Evolutionary conservation across 2,888 invertebrate genomes (phyloP).

Genomic region (Himalopsyche tibetana): DNA sequence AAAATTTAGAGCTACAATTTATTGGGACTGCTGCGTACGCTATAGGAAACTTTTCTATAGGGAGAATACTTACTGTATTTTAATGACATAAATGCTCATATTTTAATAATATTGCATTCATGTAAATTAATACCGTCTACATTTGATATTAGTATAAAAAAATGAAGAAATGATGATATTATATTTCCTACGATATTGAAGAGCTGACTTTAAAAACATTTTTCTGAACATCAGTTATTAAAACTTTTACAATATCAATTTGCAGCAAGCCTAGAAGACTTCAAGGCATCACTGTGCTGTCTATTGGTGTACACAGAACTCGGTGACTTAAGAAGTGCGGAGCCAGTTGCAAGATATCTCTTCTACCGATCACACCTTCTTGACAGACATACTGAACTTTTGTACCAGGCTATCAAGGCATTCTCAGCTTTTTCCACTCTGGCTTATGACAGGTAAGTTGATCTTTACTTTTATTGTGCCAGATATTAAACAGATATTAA

Average conservation of each 20-base stretch:
- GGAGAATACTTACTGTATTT: no score
- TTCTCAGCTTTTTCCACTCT: slow-evolving; percentile 79
- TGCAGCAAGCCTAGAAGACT: slow-evolving; percentile 78
- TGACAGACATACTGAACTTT: slow-evolving; percentile 79
- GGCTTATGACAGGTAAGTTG: slow-evolving; percentile 76
- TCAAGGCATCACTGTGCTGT: slow-evolving; percentile 80
- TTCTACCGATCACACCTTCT: slow-evolving; percentile 82
- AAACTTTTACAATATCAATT: slow-evolving; percentile 52
- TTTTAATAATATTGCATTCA: background rate
- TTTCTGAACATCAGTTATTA: no score
- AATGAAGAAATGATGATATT: no score
- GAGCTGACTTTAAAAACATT: no score
- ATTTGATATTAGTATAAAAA: no score
- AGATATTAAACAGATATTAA: no score
- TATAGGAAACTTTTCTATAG: no score
- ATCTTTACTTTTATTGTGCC: background rate
- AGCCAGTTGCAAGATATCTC: slow-evolving; percentile 80
- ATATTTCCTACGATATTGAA: no score
- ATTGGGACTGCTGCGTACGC: no score
- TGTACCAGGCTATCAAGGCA: slow-evolving; percentile 79
- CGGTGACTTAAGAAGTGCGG: slow-evolving; percentile 80
- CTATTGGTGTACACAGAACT: slow-evolving; percentile 78
- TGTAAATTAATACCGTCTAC: background rate
- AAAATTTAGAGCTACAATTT: no score
- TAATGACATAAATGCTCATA: no score